Evolutionary conservation across 2,113 vertebrate genomes (phyloP).

Genomic region (Mormyrus iriodes): DNA sequence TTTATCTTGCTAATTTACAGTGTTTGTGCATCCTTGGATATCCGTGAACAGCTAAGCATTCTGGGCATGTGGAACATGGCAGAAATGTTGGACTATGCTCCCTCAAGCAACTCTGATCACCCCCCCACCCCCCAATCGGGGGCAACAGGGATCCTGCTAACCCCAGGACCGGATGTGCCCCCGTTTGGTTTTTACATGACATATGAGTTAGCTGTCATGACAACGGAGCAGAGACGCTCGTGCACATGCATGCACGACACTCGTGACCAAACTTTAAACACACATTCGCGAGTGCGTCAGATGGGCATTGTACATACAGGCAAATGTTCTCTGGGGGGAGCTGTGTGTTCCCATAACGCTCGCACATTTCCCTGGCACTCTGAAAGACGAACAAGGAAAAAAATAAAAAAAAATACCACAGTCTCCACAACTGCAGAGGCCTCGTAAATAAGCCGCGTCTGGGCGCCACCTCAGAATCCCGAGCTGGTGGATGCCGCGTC

Average conservation of each 20-base stretch:
- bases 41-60: conserved; percentile 53
- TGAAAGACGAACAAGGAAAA: conserved; percentile 38
- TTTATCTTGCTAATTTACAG: conserved; percentile 48
- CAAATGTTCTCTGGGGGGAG: conserved; percentile 24
- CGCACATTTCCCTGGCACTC: conserved; percentile 54
- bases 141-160: background rate
- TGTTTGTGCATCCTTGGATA: conserved; percentile 56
- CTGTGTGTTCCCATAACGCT: conserved; percentile 49
- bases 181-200: background rate
- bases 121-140: conserved; percentile 18
- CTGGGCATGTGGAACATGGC: conserved; percentile 50
- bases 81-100: conserved; percentile 43
- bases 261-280: background rate
- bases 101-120: conserved; percentile 33
- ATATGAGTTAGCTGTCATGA: background rate
- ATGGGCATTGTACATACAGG: background rate
- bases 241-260: background rate
- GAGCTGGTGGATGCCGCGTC: conserved; percentile 51
- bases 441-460: conserved; percentile 66
- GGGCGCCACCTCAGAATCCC: conserved; percentile 68
- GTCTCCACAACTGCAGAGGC: conserved; percentile 57
- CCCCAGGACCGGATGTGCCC: background rate
- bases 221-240: background rate
- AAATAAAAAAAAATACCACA: conserved; percentile 59
- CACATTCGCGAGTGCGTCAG: background rate